phyloP scores from a whole-genome alignment of 2,888 invertebrate species.

The Tiliacea aurago region DNA sequence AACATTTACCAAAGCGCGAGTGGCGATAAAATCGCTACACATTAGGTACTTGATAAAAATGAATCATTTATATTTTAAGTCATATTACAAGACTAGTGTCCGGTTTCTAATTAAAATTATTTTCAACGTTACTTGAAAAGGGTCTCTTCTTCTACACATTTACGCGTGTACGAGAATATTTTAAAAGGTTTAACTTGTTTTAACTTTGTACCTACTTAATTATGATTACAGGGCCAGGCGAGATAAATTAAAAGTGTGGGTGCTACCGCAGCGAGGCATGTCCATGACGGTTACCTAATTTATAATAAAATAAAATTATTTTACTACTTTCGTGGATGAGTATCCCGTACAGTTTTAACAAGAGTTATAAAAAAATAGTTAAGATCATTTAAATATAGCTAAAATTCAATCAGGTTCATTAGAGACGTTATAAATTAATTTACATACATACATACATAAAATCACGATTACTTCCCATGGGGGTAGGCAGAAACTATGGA shows the following conservation, averaged over 20 bases:
- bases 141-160: conserved; percentile 14
- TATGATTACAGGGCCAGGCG: conserved; percentile 55
- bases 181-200: conserved; percentile 63
- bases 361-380: neutral
- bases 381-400: neutral
- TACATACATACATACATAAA: too few relatives aligned
- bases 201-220: conserved; percentile 62
- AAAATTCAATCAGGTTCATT: neutral
- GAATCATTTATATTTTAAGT: neutral
- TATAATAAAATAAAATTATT: conserved; percentile 51
- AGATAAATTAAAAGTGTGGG: conserved; percentile 62
- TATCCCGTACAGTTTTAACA: conserved; percentile 14
- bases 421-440: neutral
- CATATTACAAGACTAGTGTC: neutral
- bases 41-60: neutral
- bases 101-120: conserved; percentile 2
- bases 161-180: conserved; percentile 44
- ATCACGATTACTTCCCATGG: too few relatives aligned
- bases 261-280: conserved; percentile 44
- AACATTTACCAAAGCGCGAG: too few relatives aligned
- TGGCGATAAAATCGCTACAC: neutral
- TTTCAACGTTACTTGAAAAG: conserved; percentile 9
- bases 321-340: conserved; percentile 37
- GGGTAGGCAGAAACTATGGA: too few relatives aligned
- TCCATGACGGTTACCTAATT: conserved; percentile 44